Conservation (phyloP, 2,113 vertebrate species). For the Sinocyclocheilus grahami region DNA sequence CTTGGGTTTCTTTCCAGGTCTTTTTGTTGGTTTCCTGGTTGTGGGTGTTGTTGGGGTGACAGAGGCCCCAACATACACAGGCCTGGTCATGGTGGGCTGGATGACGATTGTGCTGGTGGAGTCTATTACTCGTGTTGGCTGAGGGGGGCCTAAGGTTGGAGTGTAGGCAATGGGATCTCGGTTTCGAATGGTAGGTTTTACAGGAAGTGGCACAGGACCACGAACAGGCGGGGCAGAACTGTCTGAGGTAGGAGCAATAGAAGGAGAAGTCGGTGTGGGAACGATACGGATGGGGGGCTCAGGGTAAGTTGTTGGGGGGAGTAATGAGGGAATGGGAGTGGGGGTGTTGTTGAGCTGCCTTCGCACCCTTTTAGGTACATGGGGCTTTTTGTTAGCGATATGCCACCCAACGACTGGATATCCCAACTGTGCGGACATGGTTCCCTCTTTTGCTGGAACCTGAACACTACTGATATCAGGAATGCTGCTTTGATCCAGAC, state of each 20-base stretch:
- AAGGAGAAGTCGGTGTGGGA: constrained; percentile 89
- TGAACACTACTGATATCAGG: constrained; percentile 91
- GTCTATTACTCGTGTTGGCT: constrained; percentile 85
- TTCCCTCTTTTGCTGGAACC: constrained; percentile 89
- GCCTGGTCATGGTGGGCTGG: constrained; percentile 83
- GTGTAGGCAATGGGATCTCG: constrained; percentile 87
- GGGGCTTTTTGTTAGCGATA: constrained; percentile 96
- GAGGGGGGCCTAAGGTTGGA: constrained; percentile 84
- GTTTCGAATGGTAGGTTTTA: constrained; percentile 89
- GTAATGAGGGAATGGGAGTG: constrained; percentile 81
- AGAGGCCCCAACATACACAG: constrained; percentile 80
- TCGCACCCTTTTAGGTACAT: constrained; percentile 86
- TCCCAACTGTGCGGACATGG: constrained; percentile 92
- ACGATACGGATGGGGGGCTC: constrained; percentile 89
- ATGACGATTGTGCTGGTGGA: constrained; percentile 78
- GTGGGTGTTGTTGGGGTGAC: constrained; percentile 79
- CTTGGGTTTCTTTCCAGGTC: constrained; percentile 77
- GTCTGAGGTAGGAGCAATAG: constrained; percentile 87
- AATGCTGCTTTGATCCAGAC: constrained; percentile 88
- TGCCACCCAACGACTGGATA: constrained; percentile 98
- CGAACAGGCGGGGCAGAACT: constrained; percentile 85
- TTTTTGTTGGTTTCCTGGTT: constrained; percentile 82
- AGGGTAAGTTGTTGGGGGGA: constrained; percentile 83
- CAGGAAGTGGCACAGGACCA: constrained; percentile 85
- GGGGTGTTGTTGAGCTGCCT: constrained; percentile 90